Evolutionary conservation across 2,888 invertebrate species (phyloP), one percentile per base, ranked within the genome.

Genomic region (Sisyra nigra): DNA sequence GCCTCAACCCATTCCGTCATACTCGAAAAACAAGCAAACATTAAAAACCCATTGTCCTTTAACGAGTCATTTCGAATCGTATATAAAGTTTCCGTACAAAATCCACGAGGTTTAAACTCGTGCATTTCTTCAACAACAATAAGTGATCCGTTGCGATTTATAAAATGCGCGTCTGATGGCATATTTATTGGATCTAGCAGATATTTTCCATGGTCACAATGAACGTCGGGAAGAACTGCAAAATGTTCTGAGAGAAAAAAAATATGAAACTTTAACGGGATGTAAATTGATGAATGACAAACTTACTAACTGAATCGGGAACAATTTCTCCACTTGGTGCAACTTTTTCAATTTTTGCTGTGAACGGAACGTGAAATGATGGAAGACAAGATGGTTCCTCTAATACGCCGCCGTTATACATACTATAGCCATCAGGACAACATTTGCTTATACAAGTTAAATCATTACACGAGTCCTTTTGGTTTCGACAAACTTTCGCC

Each of bases 381-480:
- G 24, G 24, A 3, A 24, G 7, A 7, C 24, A 24, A 3, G 24
- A 24, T 24, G 24, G 7, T 24, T 24, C 5, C 7, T 24, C 7
- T 7, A 24, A 24, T 24, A 24, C 24, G 3, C 24, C 24, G 3
- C 24, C 24, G 7, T 24, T 24, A 7, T 24, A 24, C 24, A 24
- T 24, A 24, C 24, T 38, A 31, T 45, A 29, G 7, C 48, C 48
- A 41, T 48, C 48, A 6, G 36, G 41, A 29, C 48, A 48, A 46
- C 48, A 48, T 45, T 48, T 48, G 18, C 44, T 40, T 7, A 48
- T 36, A 40, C 48, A 48, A 37, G 38, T 39, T 2, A 34, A 15
- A 3, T 7, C 11, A 3, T 11, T 9, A 42, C 42, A 42, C 18
- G 19, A 9, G 11, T 29, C 17, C 9, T 42, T 14, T 8, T 32